A percentile compares a stretch with the other conserved stretches of the same genome.
These are phyloP conservation scores for Chaenodraco wilsoni DNA, from an alignment of 2,797 vertebrate species.

Conservation along the genomic window DNA sequence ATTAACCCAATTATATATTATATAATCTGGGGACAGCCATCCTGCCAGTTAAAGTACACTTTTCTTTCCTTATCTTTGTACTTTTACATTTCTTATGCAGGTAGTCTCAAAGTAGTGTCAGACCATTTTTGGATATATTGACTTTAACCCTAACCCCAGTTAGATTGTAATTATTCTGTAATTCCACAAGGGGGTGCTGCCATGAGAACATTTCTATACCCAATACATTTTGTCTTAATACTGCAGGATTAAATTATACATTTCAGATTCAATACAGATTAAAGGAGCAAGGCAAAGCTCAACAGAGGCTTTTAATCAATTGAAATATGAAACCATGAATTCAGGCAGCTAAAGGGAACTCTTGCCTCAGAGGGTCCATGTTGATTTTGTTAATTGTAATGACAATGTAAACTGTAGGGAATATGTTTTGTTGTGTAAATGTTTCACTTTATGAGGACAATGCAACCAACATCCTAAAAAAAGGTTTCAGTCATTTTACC, in stretches of 20 bases:
- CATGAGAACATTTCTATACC: slow-evolving; percentile 14
- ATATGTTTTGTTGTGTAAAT: neutral
- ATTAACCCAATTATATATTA: neutral
- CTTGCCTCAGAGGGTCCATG: too few species aligned
- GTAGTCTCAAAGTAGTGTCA: neutral
- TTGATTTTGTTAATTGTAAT: neutral
- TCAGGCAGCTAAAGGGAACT: neutral
- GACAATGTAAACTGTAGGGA: neutral
- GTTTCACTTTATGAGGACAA: neutral
- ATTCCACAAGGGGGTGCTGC: slow-evolving; percentile 65
- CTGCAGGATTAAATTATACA: slow-evolving; percentile 1
- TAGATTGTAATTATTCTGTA: slow-evolving; percentile 3
- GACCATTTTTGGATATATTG: neutral
- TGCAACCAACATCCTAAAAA: neutral
- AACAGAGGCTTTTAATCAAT: neutral
- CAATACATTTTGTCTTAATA: slow-evolving; percentile 1
- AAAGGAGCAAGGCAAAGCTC: neutral
- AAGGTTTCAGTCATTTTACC: neutral
- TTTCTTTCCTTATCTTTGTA: neutral
- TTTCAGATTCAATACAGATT: neutral
- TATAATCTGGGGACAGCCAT: neutral
- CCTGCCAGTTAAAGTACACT: neutral
- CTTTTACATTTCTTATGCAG: neutral
- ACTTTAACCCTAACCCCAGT: neutral
- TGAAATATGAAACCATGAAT: neutral